phyloP scores from a whole-genome alignment of 2,797 vertebrate genomes.

The Pseudochirops cupreus region DNA sequence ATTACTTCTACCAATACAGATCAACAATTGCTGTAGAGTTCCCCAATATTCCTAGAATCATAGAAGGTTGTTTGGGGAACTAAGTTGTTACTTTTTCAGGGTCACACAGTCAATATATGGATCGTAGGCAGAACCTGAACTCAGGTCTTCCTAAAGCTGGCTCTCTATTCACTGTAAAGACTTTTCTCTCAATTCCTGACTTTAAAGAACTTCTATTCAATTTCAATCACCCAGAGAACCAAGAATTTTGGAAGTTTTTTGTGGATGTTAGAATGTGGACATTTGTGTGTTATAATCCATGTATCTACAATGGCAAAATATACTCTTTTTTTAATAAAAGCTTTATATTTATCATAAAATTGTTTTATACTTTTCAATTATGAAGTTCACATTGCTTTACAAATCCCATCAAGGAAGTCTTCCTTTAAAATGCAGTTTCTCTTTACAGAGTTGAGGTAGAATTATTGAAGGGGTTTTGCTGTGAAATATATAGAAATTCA shows the following conservation, averaged over 20 bases:
- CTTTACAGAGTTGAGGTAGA: not conserved
- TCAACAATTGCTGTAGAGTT: not conserved
- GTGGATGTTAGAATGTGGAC: not conserved
- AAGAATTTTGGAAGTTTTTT: not conserved
- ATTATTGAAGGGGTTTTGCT: not conserved
- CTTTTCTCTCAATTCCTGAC: not conserved
- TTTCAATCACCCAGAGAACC: not conserved
- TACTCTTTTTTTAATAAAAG: not conserved
- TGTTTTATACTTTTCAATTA: not conserved
- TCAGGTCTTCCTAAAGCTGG: not conserved
- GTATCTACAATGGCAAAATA: not conserved
- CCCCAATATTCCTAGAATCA: not conserved
- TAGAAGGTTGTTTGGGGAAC: not conserved
- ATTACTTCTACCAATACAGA: not conserved
- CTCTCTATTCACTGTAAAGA: not conserved
- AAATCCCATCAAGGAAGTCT: not conserved
- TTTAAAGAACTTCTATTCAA: not conserved
- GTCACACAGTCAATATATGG: not conserved
- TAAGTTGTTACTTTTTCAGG: not conserved
- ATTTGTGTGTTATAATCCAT: not conserved
- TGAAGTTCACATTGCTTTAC: not conserved
- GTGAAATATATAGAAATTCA: not conserved
- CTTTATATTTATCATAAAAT: not conserved
- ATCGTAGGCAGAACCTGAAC: not conserved
- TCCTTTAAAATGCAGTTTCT: constrained; percentile 13